phyloP scores from a whole-genome alignment of 2,113 vertebrate genomes.

The Heterotis niloticus region DNA sequence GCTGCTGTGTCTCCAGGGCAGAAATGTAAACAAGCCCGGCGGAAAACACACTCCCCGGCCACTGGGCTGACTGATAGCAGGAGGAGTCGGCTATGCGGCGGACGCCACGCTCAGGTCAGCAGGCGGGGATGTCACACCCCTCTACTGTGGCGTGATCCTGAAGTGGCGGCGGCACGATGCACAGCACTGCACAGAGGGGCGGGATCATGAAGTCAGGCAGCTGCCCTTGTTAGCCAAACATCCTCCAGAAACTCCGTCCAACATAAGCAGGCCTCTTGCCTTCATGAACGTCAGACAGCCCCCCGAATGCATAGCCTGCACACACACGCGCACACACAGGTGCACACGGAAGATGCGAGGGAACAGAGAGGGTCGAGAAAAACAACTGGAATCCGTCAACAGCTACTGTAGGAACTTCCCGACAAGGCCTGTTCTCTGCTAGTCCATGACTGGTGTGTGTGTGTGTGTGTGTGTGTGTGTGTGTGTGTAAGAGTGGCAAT shows the following conservation, averaged over 20 bases:
- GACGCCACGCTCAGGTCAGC: background rate
- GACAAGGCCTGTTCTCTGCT: too few species aligned
- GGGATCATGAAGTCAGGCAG: constrained; percentile 55
- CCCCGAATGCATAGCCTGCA: constrained; percentile 52
- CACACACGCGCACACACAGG: constrained; percentile 9
- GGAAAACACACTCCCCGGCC: too few species aligned
- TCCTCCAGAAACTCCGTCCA: constrained; percentile 56
- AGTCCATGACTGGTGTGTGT: too few species aligned
- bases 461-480: too few species aligned
- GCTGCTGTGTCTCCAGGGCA: too few species aligned
- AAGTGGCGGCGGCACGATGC: background rate
- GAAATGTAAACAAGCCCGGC: too few species aligned
- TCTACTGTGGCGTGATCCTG: background rate
- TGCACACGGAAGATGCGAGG: background rate
- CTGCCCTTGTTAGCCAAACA: constrained; percentile 56
- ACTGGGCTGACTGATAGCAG: too few species aligned
- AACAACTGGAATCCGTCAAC: too few species aligned
- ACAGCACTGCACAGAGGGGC: constrained; percentile 27
- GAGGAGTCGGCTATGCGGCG: too few species aligned
- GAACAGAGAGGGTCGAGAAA: too few species aligned
- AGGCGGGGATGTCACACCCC: background rate
- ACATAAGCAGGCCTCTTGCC: constrained; percentile 54
- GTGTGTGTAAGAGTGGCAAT: too few species aligned
- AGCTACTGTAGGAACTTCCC: too few species aligned
- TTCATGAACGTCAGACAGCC: constrained; percentile 51